Evolutionary conservation across 2,113 vertebrate species (phyloP), one percentile per base, ranked within the genome.

Genomic region (Xiphias gladius): DNA sequence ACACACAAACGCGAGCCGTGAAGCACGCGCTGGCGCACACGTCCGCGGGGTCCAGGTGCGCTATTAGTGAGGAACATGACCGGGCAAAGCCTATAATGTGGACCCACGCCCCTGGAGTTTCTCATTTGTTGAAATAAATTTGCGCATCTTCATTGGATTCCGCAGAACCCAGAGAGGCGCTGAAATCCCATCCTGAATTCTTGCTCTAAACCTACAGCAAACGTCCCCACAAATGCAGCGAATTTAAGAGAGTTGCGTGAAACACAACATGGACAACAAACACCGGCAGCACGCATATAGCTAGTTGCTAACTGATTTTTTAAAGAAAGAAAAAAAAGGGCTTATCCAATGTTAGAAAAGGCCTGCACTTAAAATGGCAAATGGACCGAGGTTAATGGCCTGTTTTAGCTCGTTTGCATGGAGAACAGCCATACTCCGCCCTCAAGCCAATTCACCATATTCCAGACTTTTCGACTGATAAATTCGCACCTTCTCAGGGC

Each of bases 41-140:
- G 76, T 69, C 81, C 64, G 82, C 65, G 84, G 93, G 93, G 83
- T 94, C 93, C 94, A 95, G 94, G 94, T 94, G 94, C 89, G 80
- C 90, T 88, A 91, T 93, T 93, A 92, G 85, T 69, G 93, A 86
- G 92, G 89, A 90, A 92, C 93, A 93, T 90, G 92, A 85, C 91
- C 92, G 88, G 93, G 90, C 93, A 92, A n/a, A 90, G 93, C 87
- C 87, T 86, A 50, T 85, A 85, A 87, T 93, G 78, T 86, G 84
- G 85, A 82, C 83, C 85, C 88, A 85, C 79, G 88, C 93, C 90
- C 91, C 92, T 86, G 91, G 88, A 91, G 80, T 84, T 89, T 80
- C 86, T 88, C 79, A 86, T 88, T 90, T 82, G 69, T 37, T 46
- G 67, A 88, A 89, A 91, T 91, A 91, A 77, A 93, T 88, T 83